Base-by-base conservation (phyloP, 2,113 vertebrate genomes). In the Cranoglanis bouderius region DNA sequence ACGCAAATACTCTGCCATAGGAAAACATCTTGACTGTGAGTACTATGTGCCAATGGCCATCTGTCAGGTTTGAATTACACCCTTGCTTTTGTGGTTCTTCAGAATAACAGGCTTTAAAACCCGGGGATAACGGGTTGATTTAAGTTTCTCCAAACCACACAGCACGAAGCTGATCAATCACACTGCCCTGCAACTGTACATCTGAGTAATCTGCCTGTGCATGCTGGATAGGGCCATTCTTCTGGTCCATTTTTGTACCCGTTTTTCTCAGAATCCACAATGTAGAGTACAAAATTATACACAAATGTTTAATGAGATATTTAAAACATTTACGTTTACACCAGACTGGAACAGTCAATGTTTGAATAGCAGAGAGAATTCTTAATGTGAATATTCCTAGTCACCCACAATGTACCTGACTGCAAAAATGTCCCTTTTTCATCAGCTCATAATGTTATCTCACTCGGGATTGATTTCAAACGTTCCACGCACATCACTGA, bases 1-100 rank as follows among this genome's bases (percentile, higher is more conserved):
- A 43, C 38, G 10, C 12, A 67, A 55, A 82, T 35, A 46, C 61
- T 70, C 61, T 70, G 43, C 63, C 57, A 51, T 49, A 87, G 21
- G 46, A 55, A 87, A 65, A 70, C 86, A 87, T 87, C 61, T 67
- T 82, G 46, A 55, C 38, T 67, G 75, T 38, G 32, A 67, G 43
- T 24, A 65, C 49, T 55, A 24, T 80, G 43, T 55, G 32, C 67
- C 67, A 74, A 16, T 67, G 77, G n/a, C 75, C 75, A 82, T 87
- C 57, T 87, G 86, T 53, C 46, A 51, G n/a, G 43, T 70, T 55
- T 55, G 46, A 53, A 49, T 53, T 70, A 82, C n/a, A 55, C 77
- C 86, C 86, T n/a, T 82, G 46, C 32, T 55, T 55, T 81, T 87
- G 61, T 70, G 77, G 86, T 82, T 67, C 24, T 19, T 32, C 21